These are phyloP conservation scores for Eutolmus rufibarbis DNA, from an alignment of 2,888 invertebrate genomes.

Conservation along the genomic window DNA sequence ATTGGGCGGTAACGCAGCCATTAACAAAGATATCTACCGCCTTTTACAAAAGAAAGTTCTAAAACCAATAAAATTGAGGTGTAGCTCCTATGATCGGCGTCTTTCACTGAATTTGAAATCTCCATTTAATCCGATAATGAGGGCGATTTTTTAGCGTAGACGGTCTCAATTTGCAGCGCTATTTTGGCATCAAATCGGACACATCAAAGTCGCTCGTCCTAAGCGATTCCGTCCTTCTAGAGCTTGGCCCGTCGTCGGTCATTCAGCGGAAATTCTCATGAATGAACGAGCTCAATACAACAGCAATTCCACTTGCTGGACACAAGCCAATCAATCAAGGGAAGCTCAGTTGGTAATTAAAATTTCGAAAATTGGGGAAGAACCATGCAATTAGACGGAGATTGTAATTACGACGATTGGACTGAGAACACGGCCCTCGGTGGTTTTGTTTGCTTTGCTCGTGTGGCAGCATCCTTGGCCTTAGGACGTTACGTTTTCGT, in stretches of 20 bases:
- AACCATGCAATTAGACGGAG: constrained; percentile 32
- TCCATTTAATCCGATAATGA: neutral
- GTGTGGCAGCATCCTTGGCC: neutral
- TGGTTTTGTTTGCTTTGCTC: neutral
- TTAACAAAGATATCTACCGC: neutral
- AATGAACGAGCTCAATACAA: neutral
- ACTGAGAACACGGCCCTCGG: neutral
- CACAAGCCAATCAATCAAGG: constrained; percentile 19
- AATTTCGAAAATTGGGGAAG: constrained; percentile 4
- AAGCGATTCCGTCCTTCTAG: neutral
- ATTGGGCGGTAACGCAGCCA: neutral
- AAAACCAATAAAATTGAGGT: neutral
- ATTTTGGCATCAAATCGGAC: neutral
- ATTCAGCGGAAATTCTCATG: neutral
- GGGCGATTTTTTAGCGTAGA: constrained; percentile 3
- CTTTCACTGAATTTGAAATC: neutral
- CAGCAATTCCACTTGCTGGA: constrained; percentile 4
- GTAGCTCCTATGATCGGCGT: neutral
- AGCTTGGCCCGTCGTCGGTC: neutral
- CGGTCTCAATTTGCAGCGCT: neutral
- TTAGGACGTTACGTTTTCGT: neutral
- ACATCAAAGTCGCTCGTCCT: neutral
- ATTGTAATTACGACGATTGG: constrained; percentile 8
- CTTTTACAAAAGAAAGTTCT: neutral
- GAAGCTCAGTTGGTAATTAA: constrained; percentile 8